Evolutionary conservation across 1,140 invertebrate genomes (phyloP), one percentile per base, ranked within the genome.

Genomic region (Lasioglossum baleicum): DNA sequence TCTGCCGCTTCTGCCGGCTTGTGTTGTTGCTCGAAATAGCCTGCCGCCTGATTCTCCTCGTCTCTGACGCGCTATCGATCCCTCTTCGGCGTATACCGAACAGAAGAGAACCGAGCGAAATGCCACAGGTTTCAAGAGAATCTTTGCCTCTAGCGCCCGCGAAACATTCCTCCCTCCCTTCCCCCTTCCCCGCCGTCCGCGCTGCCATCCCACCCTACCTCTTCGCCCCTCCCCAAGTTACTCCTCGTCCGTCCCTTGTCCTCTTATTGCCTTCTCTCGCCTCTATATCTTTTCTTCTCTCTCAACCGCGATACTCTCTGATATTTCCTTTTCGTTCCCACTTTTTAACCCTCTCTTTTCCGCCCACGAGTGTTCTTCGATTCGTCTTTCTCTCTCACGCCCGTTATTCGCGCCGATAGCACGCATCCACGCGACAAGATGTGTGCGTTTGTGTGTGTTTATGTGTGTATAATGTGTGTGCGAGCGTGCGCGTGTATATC

Each of bases 81-180:
- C 81, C 71, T 53, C 75, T 81, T 81, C 84, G 84, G 72, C 79
- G 79, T 72, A 75, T 70, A 75, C 80, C 84, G 78, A 81, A 81
- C 61, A 68, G 75, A 78, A 85, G 83, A 80, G 65, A 58, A 48
- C 72, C 72, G 76, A 79, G 83, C 81, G 86, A 85, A 88, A 88
- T 88, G 86, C 87, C 84, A 88, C 87, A 88, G 87, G 87, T 88
- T 88, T 87, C 86, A 88, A 53, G 82, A 69, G 76, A 86, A 84
- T 86, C 83, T 86, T 83, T 73, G 75, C 80, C 72, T 78, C 81
- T 86, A 79, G 82, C 83, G 79, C 78, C 83, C 82, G 79, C 84
- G 63, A 76, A 86, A 76, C 73, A 66, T 58, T 79, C 70, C 69
- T 58, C 42, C 42, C 66, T 74, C 3, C 13, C 26, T 20, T 48